phyloP scores from a whole-genome alignment of 2,797 vertebrate species.

The Ibycter americanus region DNA sequence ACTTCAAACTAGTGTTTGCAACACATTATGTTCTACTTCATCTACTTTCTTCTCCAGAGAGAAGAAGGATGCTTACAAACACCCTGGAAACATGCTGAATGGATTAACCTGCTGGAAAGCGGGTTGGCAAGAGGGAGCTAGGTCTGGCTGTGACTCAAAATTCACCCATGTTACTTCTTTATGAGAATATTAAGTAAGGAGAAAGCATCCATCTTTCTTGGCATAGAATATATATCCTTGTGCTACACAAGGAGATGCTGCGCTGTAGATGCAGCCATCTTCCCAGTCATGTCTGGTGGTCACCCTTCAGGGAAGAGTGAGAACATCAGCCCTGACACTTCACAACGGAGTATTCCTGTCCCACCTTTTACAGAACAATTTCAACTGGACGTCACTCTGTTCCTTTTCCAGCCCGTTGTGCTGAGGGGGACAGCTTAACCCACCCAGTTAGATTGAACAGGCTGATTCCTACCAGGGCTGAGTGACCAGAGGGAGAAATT shows the following conservation, averaged over 20 bases:
- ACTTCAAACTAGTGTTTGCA: conserved; percentile 9
- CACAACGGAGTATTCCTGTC: background rate
- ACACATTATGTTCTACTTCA: background rate
- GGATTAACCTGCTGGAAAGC: background rate
- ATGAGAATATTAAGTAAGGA: background rate
- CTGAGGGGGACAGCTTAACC: background rate
- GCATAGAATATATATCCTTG: background rate
- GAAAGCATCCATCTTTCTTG: background rate
- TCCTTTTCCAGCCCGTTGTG: background rate
- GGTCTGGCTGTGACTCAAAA: background rate
- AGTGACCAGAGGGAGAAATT: conserved; percentile 4
- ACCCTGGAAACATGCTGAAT: background rate
- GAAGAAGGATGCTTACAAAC: background rate
- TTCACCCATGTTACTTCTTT: background rate
- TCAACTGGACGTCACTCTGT: accelerated
- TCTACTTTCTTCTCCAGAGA: background rate
- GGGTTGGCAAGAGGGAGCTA: background rate
- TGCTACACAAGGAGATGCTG: background rate
- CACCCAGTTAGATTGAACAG: background rate
- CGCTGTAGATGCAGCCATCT: background rate
- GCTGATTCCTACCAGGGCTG: background rate
- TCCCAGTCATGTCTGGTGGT: background rate
- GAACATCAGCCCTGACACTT: background rate
- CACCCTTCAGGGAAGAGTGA: background rate
- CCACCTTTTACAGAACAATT: background rate